phyloP scores from a whole-genome alignment of 2,113 vertebrate species.

The Pangasianodon hypophthalmus region DNA sequence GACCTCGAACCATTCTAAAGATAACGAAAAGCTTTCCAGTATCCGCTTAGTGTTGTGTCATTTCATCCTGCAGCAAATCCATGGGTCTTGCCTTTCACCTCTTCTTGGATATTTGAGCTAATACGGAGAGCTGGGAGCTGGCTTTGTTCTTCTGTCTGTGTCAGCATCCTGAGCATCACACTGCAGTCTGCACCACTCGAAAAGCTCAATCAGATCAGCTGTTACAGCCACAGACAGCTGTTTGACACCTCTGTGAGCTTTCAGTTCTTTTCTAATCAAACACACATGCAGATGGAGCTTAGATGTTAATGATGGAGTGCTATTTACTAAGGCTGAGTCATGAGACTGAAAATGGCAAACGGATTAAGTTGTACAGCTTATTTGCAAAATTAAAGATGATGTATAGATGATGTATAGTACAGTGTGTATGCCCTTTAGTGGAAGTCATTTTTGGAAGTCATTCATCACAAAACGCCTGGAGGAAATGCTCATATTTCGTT shows the following conservation, averaged over 20 bases:
- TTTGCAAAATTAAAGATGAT: neutral
- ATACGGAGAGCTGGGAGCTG: neutral
- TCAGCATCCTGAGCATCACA: neutral
- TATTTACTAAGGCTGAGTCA: neutral
- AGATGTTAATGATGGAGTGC: neutral
- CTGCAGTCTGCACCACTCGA: neutral
- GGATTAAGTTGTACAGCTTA: neutral
- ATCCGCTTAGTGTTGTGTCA: neutral
- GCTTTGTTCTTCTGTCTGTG: neutral
- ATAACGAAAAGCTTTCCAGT: neutral
- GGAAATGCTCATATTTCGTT: neutral
- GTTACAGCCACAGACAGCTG: neutral
- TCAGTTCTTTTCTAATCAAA: neutral
- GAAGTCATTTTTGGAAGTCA: neutral
- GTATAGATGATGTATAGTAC: conserved; percentile 2
- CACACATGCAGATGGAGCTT: neutral
- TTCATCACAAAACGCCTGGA: neutral
- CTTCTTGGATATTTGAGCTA: neutral
- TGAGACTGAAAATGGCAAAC: neutral
- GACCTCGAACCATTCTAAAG: neutral
- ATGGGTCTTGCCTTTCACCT: neutral
- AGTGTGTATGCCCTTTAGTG: neutral
- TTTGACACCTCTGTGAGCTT: neutral
- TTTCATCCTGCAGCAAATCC: neutral
- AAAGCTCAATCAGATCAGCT: conserved; percentile 1